Evolutionary conservation across 2,797 vertebrate species (phyloP), one percentile per base, ranked within the genome.

Genomic region (Hozukius guyotensis): DNA sequence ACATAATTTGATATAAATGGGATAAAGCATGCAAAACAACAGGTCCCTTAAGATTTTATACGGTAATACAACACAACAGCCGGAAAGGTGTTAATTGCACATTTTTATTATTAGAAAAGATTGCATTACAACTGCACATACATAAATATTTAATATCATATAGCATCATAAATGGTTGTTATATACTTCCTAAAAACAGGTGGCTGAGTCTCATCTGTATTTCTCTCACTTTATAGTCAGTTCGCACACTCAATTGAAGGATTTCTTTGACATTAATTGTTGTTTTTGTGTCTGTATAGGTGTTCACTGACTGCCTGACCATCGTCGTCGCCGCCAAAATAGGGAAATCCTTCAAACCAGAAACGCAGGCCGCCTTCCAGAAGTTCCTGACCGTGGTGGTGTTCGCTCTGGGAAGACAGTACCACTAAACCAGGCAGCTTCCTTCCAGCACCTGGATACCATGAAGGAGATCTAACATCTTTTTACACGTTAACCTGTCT

Each of bases 301-400:
- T 97, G 79, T 87, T 97, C 78, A 90, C 93, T 12, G 96, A 97
- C 61, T 95, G 96, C 77, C 61, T 97, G 38, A 82, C 96, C 92
- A 92, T 97, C 1, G 94, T 96, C 32, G 64, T 97, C 76, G 94
- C 97, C 0, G 29, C 86, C 0, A 95, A 96, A 57, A 69, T 97
- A 80, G 82, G 90, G 67, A 62, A 20, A 8, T 80, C 83, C 18
- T 97, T 97, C 93, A 96, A 49, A 0, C 87, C 96, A 0, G 78
- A 95, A 0, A 27, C 85, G 1, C 97, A 98, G 90, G 93, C 89
- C 18, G 52, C 94, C 49, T 96, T 91, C 79, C 96, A 97, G 94
- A 97, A 97, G 93, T 95, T 97, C 87, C 83, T 96, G 1, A 8
- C 85, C 0, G 92, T 95, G 36, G 95, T 97, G 64, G 95, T 97